A percentile compares a stretch with the other conserved stretches of the same genome.
These are phyloP conservation scores for Dioctria linearis DNA, from an alignment of 2,888 invertebrate species.

Conservation along the genomic window DNA sequence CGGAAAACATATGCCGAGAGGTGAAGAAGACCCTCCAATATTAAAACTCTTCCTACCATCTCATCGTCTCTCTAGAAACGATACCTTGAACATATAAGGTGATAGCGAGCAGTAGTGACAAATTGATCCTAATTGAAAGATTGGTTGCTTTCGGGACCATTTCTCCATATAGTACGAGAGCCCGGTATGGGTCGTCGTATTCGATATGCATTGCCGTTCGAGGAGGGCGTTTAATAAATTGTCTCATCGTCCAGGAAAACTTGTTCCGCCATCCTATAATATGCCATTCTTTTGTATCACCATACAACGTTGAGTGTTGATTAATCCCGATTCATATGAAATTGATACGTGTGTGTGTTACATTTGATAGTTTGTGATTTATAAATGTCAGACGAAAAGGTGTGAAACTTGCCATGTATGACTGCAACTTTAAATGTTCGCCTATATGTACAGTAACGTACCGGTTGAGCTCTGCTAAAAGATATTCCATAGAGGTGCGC, in stretches of 20 bases:
- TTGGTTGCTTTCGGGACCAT: slow-evolving; percentile 53
- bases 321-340: slow-evolving; percentile 55
- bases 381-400: slow-evolving; percentile 56
- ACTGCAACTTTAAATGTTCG: not conserved
- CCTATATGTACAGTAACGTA: not conserved
- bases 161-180: slow-evolving; percentile 43
- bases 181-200: not conserved
- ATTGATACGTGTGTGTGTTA: slow-evolving; percentile 57
- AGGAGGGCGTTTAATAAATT: slow-evolving; percentile 57
- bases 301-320: slow-evolving; percentile 11
- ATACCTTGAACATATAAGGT: slow-evolving; percentile 29
- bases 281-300: slow-evolving; percentile 36
- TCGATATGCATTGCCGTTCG: slow-evolving; percentile 32
- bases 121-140: slow-evolving; percentile 58
- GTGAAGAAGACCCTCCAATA: slow-evolving; percentile 32
- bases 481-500: not conserved
- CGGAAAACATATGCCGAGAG: slow-evolving; percentile 41
- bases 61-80: slow-evolving; percentile 22
- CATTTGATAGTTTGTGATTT: slow-evolving; percentile 58
- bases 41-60: slow-evolving; percentile 5
- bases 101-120: slow-evolving; percentile 56
- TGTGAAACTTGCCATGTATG: slow-evolving; percentile 41
- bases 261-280: slow-evolving; percentile 26
- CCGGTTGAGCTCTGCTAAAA: not conserved
- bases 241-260: slow-evolving; percentile 49